Percentiles rank a stretch among this genome's conserved stretches.
These are phyloP conservation scores for Aphelinus certus DNA, from an alignment of 1,140 invertebrate species.

Conservation along the genomic window DNA sequence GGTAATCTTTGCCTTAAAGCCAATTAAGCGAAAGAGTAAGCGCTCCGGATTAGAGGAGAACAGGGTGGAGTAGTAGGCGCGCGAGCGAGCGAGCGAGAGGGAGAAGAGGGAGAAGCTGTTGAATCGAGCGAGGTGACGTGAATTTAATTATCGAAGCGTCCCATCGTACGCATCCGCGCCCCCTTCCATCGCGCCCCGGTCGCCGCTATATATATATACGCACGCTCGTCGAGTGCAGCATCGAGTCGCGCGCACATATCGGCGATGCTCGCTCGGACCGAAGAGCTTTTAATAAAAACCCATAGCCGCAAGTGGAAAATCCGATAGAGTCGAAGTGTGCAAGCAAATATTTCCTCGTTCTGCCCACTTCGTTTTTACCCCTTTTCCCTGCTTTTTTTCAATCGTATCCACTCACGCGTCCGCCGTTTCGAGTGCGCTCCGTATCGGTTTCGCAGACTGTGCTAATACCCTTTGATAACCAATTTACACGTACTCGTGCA, in stretches of 20 bases:
- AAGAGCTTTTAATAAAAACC: constrained; percentile 58
- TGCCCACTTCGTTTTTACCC: neutral
- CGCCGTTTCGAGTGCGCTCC: constrained; percentile 44
- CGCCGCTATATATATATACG: neutral
- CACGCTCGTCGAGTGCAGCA: constrained; percentile 20
- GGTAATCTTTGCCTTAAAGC: constrained; percentile 41
- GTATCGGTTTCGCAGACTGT: constrained; percentile 56
- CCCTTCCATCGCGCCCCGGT: neutral
- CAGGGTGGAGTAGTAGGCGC: neutral
- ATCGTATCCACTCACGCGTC: constrained; percentile 40
- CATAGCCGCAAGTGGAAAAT: constrained; percentile 58
- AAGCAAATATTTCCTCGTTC: constrained; percentile 57
- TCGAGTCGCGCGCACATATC: constrained; percentile 34
- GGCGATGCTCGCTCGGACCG: constrained; percentile 36
- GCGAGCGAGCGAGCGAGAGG: neutral
- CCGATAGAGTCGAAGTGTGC: constrained; percentile 56
- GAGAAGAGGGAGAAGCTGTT: constrained; percentile 19
- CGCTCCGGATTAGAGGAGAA: constrained; percentile 18
- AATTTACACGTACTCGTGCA: constrained; percentile 55
- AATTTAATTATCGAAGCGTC: constrained; percentile 50
- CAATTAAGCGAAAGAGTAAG: constrained; percentile 45
- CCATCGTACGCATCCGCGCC: constrained; percentile 8
- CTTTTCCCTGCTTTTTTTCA: constrained; percentile 37
- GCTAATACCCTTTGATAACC: constrained; percentile 64
- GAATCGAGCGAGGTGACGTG: constrained; percentile 46